Conservation (phyloP, 1,140 invertebrate species). For the Cydia strobilella region DNA sequence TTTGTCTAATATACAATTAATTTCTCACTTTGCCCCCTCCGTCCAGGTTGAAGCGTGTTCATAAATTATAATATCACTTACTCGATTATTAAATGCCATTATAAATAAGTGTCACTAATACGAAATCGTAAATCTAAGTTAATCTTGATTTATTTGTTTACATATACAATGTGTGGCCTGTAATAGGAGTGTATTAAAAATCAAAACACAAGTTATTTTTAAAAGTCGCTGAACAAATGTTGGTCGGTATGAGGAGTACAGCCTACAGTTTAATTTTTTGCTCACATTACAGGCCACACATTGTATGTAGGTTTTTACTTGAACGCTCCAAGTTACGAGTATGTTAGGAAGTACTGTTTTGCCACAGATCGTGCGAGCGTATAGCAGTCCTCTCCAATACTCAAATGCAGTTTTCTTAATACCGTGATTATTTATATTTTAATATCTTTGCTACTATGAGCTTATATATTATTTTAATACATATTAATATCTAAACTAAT, state of each 20-base stretch:
- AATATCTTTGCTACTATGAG: constrained; percentile 48
- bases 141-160: constrained; percentile 1
- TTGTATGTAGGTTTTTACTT: neutral
- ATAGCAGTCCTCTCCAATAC: neutral
- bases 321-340: neutral
- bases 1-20: constrained; percentile 41
- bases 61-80: constrained; percentile 51
- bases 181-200: too few relatives aligned
- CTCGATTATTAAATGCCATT: constrained; percentile 21
- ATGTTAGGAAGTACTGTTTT: neutral
- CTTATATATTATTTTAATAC: constrained; percentile 59
- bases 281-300: too few relatives aligned
- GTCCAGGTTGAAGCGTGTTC: constrained; percentile 75
- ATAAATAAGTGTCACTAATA: constrained; percentile 27
- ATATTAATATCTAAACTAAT: constrained; percentile 50
- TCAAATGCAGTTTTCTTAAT: neutral
- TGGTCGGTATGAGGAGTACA: too few relatives aligned
- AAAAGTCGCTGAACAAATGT: too few relatives aligned
- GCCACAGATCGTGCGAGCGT: neutral
- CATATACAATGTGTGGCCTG: too few relatives aligned
- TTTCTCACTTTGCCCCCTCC: constrained; percentile 67
- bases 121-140: constrained; percentile 8
- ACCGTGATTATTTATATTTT: neutral
- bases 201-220: too few relatives aligned
- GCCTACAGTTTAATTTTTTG: too few relatives aligned